Conservation (phyloP, 2,888 invertebrate genomes). For the Cotesia congregata region DNA sequence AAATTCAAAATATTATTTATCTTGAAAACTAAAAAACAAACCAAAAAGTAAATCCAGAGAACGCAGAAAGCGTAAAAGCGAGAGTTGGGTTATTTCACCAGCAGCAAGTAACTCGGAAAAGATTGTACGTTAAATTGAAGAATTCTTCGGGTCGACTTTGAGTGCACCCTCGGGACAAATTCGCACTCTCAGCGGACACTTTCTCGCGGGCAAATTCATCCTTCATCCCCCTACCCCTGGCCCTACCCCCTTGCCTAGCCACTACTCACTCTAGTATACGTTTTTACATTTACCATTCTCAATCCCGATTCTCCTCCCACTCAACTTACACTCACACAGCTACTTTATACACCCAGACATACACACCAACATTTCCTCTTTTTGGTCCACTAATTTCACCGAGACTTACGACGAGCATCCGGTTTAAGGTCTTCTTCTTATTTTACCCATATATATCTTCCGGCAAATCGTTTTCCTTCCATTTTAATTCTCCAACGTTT, state of each 20-base stretch:
- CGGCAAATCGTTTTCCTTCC: conserved; percentile 30
- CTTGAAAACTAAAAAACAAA: too few relatives aligned
- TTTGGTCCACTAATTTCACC: conserved; percentile 39
- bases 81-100: neutral
- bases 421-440: conserved; percentile 29
- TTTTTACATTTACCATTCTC: conserved; percentile 51
- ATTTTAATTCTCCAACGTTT: conserved; percentile 25
- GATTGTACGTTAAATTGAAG: neutral
- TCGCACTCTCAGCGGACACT: conserved; percentile 59
- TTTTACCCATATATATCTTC: conserved; percentile 22
- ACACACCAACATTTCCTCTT: neutral
- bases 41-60: too few relatives aligned
- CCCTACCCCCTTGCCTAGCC: too few relatives aligned
- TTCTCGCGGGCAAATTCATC: conserved; percentile 48
- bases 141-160: conserved; percentile 45
- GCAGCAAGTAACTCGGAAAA: conserved; percentile 5
- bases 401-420: conserved; percentile 27
- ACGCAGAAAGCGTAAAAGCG: too few relatives aligned
- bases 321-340: conserved; percentile 9
- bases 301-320: neutral
- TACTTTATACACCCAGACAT: conserved; percentile 25
- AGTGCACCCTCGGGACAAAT: conserved; percentile 66
- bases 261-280: conserved; percentile 31
- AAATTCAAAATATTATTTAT: too few relatives aligned
- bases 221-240: conserved; percentile 43